phyloP scores from a whole-genome alignment of 2,113 vertebrate species.

The Columba janthina region DNA sequence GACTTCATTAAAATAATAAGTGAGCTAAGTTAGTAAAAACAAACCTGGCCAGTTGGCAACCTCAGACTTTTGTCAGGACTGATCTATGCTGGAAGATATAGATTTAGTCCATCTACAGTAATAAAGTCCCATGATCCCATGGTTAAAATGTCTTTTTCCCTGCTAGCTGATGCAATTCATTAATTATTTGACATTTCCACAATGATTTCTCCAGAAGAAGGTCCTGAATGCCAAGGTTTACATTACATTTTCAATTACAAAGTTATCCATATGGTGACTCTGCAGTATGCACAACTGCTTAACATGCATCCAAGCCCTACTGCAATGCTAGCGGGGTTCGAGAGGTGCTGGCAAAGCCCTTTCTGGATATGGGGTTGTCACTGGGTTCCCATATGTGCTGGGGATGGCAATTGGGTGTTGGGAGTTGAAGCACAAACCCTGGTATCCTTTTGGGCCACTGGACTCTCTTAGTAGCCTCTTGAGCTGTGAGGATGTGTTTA shows the following conservation, averaged over 20 bases:
- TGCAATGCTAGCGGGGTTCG: not conserved
- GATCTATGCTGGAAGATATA: conserved; percentile 48
- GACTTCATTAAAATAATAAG: conserved; percentile 66
- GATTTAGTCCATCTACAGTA: conserved; percentile 58
- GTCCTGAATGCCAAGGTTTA: conserved; percentile 49
- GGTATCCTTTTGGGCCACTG: not conserved
- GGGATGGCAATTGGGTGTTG: too few species aligned
- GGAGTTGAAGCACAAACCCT: not conserved
- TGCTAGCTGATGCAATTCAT: conserved; percentile 54
- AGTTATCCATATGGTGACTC: conserved; percentile 56
- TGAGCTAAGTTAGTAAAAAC: conserved; percentile 48
- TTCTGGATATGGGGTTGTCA: not conserved
- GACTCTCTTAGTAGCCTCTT: not conserved
- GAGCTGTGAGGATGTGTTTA: not conserved
- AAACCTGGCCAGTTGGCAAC: conserved; percentile 62
- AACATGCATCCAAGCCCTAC: not conserved
- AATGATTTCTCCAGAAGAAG: conserved; percentile 34
- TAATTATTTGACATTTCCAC: conserved; percentile 60
- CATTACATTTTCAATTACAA: conserved; percentile 65
- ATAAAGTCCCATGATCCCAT: conserved; percentile 53
- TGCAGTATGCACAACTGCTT: conserved; percentile 40
- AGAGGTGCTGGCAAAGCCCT: not conserved
- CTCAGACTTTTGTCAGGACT: conserved; percentile 56
- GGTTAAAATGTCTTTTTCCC: conserved; percentile 54
- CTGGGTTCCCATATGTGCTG: not conserved